Percentiles rank a stretch among this genome's conserved stretches.
These are phyloP conservation scores for Gracilinanus agilis DNA, from an alignment of 2,113 vertebrate species.

Conservation along the genomic window DNA sequence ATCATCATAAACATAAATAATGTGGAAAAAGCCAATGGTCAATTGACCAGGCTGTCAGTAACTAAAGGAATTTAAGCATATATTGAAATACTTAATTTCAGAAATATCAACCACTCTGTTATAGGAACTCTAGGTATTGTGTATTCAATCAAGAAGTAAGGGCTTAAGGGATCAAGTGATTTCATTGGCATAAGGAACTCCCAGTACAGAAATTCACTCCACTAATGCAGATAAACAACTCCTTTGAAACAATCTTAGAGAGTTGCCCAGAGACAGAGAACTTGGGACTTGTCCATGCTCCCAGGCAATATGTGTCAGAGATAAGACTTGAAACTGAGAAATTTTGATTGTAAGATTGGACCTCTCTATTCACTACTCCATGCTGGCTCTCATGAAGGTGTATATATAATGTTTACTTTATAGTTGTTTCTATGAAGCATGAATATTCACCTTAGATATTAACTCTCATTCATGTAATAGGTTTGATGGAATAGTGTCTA, in stretches of 20 bases:
- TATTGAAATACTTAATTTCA: background rate
- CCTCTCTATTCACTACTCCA: background rate
- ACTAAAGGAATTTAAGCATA: background rate
- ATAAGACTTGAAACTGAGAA: background rate
- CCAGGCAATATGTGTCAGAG: background rate
- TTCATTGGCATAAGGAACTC: background rate
- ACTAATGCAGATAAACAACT: background rate
- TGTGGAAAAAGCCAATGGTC: background rate
- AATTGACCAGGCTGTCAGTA: background rate
- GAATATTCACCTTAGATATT: background rate
- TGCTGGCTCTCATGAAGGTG: background rate
- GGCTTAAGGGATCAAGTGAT: background rate
- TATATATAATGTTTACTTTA: too few relatives aligned
- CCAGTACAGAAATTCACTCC: background rate
- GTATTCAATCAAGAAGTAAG: background rate
- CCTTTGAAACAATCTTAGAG: background rate
- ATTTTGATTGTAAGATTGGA: too few relatives aligned
- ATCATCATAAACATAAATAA: constrained; percentile 15
- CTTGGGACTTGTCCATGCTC: too few relatives aligned
- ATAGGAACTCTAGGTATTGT: background rate
- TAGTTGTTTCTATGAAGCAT: background rate
- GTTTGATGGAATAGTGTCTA: background rate
- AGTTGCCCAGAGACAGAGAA: background rate
- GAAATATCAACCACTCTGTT: background rate
- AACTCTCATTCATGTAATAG: background rate